Percentiles rank a stretch among this genome's conserved stretches.
Conservation (phyloP, 92 coral and sea anemone species). For the Parazoanthus atlanticus region DNA sequence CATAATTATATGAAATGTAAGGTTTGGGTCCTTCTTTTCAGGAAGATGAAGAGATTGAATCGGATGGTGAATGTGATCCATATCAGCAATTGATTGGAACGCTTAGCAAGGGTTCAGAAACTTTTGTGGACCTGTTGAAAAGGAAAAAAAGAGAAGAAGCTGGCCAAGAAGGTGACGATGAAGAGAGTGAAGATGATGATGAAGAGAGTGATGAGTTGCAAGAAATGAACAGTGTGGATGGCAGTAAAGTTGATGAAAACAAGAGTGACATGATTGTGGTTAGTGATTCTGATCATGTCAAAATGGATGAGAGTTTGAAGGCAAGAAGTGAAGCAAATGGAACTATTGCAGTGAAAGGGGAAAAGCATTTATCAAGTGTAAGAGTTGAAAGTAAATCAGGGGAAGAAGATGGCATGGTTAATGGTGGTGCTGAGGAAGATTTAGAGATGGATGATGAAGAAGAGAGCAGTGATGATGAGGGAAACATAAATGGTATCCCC, state of each 20-base stretch:
- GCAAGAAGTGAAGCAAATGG: slow-evolving; percentile 35
- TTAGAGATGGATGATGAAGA: slow-evolving; percentile 29
- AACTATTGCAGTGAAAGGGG: neutral
- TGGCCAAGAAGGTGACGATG: slow-evolving; percentile 52
- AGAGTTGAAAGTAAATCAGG: slow-evolving; percentile 1
- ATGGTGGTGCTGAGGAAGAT: slow-evolving; percentile 41
- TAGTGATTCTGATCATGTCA: neutral
- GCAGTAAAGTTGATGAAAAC: neutral
- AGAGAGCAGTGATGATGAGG: slow-evolving; percentile 42
- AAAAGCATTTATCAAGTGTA: neutral
- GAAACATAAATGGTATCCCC: neutral
- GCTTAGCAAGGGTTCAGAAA: slow-evolving; percentile 52
- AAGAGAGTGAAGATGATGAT: neutral
- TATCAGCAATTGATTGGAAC: slow-evolving; percentile 78
- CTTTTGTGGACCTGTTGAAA: slow-evolving; percentile 21
- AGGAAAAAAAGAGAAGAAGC: slow-evolving; percentile 54
- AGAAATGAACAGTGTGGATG: neutral
- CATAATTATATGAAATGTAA: neutral
- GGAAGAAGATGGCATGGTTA: slow-evolving; percentile 30
- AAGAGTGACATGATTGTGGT: neutral
- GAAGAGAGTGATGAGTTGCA: slow-evolving; percentile 37
- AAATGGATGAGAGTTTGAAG: neutral
- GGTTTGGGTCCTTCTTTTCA: neutral
- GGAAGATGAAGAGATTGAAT: slow-evolving; percentile 47
- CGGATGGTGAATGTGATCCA: slow-evolving; percentile 48